Evolutionary conservation across 2,888 invertebrate genomes (phyloP).

Genomic region (Pycnomerus fuliginosus): DNA sequence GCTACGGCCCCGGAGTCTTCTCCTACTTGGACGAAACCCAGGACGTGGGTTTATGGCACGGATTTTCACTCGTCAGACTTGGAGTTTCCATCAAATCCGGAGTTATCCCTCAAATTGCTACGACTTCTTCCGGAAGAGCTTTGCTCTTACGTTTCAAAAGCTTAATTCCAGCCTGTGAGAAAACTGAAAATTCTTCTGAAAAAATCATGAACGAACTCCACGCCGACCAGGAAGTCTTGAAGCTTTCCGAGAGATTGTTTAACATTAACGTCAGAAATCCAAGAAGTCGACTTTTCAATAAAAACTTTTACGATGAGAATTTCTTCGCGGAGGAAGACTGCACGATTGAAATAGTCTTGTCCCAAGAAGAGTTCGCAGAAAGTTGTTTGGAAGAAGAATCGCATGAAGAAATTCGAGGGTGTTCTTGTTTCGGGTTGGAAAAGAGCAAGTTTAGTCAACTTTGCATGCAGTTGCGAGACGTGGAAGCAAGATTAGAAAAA

Average conservation of each 20-base stretch:
- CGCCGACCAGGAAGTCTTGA: conserved; percentile 29
- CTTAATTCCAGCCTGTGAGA: conserved; percentile 37
- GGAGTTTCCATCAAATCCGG: conserved; percentile 32
- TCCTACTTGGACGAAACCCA: conserved; percentile 51
- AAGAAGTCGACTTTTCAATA: conserved; percentile 45
- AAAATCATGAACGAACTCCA: conserved; percentile 32
- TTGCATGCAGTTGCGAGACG: conserved; percentile 13
- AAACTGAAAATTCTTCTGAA: conserved; percentile 27
- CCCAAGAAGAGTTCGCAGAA: background rate
- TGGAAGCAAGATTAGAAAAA: conserved; percentile 13
- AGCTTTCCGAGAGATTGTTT: conserved; percentile 33
- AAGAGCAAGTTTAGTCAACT: conserved; percentile 13
- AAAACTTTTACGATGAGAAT: conserved; percentile 33
- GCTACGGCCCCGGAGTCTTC: conserved; percentile 61
- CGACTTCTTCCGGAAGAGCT: conserved; percentile 36
- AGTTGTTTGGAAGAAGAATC: background rate
- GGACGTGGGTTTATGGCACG: conserved; percentile 61
- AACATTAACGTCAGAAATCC: conserved; percentile 39
- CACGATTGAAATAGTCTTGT: conserved; percentile 38
- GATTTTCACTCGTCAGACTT: conserved; percentile 53
- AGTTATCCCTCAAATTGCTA: conserved; percentile 40
- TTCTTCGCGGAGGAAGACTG: conserved; percentile 38
- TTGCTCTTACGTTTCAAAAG: conserved; percentile 42
- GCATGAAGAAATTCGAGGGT: background rate
- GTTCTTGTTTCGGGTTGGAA: background rate